phyloP scores from a whole-genome alignment of 2,888 invertebrate genomes.

The Orthonychiurus folsomi region DNA sequence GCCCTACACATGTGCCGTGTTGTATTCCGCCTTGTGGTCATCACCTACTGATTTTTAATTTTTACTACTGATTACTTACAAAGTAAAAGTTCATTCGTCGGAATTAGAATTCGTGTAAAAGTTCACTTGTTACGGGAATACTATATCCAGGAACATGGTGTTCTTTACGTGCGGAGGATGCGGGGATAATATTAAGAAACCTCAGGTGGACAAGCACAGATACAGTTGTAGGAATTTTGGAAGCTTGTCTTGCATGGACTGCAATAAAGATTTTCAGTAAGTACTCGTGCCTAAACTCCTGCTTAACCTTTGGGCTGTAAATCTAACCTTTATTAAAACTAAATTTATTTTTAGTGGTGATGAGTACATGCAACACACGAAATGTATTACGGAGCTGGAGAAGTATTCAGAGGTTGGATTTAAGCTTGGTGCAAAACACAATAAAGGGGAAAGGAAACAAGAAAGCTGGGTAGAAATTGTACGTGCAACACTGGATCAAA shows the following conservation, averaged over 20 bases:
- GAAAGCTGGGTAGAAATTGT: slow-evolving; percentile 70
- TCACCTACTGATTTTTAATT: too few relatives aligned
- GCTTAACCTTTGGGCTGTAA: too few relatives aligned
- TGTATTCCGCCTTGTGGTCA: too few relatives aligned
- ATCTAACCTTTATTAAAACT: neutral
- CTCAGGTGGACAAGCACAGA: slow-evolving; percentile 78
- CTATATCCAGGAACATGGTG: slow-evolving; percentile 69
- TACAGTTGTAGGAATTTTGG: slow-evolving; percentile 60
- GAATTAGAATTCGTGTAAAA: too few relatives aligned
- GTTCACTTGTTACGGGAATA: too few relatives aligned
- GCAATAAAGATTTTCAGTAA: slow-evolving; percentile 78
- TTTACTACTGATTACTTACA: too few relatives aligned
- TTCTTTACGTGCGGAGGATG: slow-evolving; percentile 88
- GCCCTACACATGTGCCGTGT: too few relatives aligned
- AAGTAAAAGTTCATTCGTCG: too few relatives aligned
- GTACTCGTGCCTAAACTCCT: too few relatives aligned
- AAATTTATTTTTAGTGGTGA: slow-evolving; percentile 55
- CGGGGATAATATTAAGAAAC: slow-evolving; percentile 82
- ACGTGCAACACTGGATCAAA: slow-evolving; percentile 55
- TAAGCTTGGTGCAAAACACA: slow-evolving; percentile 57
- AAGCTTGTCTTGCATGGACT: slow-evolving; percentile 83
- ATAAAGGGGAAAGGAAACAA: slow-evolving; percentile 80
- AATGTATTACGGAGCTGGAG: slow-evolving; percentile 76
- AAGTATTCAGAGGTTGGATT: slow-evolving; percentile 79
- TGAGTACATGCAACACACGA: slow-evolving; percentile 66